Percentiles rank a stretch among this genome's conserved stretches.
phyloP scores from a whole-genome alignment of 2,888 invertebrate species.

The Aphrophora alni region DNA sequence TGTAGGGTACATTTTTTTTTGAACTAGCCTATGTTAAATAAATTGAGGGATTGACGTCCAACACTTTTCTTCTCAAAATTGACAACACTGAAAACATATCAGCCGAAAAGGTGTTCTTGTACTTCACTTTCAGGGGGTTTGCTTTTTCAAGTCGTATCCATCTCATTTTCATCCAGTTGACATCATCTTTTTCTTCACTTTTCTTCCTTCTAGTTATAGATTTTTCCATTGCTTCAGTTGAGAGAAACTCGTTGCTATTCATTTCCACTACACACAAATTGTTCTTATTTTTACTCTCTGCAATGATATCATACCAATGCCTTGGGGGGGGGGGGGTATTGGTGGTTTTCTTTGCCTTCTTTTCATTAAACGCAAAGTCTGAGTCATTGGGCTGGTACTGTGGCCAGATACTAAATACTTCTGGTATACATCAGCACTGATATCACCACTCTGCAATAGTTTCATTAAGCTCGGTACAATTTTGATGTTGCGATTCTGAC shows the following conservation, averaged over 20 bases:
- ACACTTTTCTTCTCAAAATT: slow-evolving; percentile 11
- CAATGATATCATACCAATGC: slow-evolving; percentile 29
- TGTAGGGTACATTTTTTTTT: slow-evolving; percentile 26
- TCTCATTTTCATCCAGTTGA: slow-evolving; percentile 21
- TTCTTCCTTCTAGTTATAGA: not conserved
- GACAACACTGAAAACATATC: not conserved
- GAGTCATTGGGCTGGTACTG: slow-evolving; percentile 29
- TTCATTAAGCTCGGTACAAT: slow-evolving; percentile 17
- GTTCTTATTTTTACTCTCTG: slow-evolving; percentile 21
- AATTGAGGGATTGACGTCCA: not conserved
- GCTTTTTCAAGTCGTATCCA: not conserved
- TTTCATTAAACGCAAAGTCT: slow-evolving; percentile 37
- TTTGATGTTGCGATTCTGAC: slow-evolving; percentile 33
- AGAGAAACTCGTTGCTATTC: slow-evolving; percentile 13
- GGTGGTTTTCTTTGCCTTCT: slow-evolving; percentile 24
- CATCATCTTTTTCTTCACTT: not conserved
- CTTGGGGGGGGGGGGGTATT: slow-evolving; percentile 26
- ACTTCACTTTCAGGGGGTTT: not conserved
- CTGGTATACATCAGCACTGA: not conserved
- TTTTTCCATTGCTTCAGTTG: slow-evolving; percentile 21
- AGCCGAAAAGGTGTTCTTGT: slow-evolving; percentile 14
- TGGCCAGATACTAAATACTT: not conserved
- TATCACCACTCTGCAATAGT: slow-evolving; percentile 17
- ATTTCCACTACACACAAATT: slow-evolving; percentile 13
- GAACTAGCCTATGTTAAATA: slow-evolving; percentile 4